phyloP scores from a whole-genome alignment of 2,888 invertebrate genomes.

The Tanytarsus gracilentus region DNA sequence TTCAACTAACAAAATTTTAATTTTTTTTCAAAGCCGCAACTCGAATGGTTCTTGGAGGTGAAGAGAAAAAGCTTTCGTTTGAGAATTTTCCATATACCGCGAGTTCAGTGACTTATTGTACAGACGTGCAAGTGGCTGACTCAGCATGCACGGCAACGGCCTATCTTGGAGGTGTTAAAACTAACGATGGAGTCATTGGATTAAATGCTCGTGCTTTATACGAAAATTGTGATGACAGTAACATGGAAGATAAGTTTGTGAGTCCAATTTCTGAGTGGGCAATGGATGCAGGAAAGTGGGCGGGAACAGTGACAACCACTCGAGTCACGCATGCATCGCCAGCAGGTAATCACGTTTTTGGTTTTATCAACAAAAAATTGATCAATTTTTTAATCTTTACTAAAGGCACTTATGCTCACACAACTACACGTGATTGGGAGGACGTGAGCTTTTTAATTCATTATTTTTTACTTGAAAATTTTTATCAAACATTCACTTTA shows the following conservation, averaged over 20 bases:
- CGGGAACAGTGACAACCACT: constrained; percentile 66
- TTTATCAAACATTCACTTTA: too few relatives aligned
- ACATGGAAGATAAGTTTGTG: constrained; percentile 47
- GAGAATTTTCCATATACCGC: constrained; percentile 56
- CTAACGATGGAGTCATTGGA: constrained; percentile 64
- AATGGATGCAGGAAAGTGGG: constrained; percentile 51
- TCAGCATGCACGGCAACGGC: constrained; percentile 61
- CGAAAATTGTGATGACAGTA: constrained; percentile 52
- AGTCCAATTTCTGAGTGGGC: constrained; percentile 62
- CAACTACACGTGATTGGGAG: constrained; percentile 62
- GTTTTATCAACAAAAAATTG: neutral
- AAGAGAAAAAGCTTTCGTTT: constrained; percentile 51
- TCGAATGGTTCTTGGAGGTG: constrained; percentile 56
- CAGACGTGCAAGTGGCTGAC: constrained; percentile 61
- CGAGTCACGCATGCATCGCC: constrained; percentile 74
- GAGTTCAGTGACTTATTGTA: constrained; percentile 56
- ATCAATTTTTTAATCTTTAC: constrained; percentile 27
- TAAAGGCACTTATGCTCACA: constrained; percentile 54
- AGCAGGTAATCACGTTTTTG: constrained; percentile 42
- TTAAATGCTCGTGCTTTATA: constrained; percentile 52
- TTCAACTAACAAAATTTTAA: neutral
- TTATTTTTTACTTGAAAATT: too few relatives aligned
- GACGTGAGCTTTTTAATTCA: too few relatives aligned
- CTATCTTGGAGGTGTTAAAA: constrained; percentile 60
- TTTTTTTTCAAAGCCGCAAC: constrained; percentile 46